Base-by-base conservation (phyloP, 1,140 invertebrate genomes). In the Neodiprion pinetum region DNA sequence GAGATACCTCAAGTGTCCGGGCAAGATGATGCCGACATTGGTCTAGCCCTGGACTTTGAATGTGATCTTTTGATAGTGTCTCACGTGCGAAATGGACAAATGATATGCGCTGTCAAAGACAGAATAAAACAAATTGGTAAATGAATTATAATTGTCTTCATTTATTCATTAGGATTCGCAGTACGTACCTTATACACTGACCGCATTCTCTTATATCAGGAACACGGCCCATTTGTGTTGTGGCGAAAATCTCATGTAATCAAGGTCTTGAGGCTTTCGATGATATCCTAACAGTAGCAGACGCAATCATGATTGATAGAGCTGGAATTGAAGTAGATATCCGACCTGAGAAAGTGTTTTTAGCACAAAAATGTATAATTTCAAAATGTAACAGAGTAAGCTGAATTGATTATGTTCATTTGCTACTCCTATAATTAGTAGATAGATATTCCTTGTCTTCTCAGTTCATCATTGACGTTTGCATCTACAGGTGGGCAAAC, bases 291-390 rank as follows among this genome's bases (percentile, higher is more conserved):
- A 84, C 85, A 53, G 89, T 83, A 14, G 83, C 89, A 10, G 92
- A 93, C 82, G 93, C 91, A 65, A 88, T 93, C 7, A 91, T 93
- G 88, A 90, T 93, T 21, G 92, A 92, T 70, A 83, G 93, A 71
- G 90, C 91, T n/a, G 90, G 92, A 79, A 79, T 93, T 48, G 91
- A 91, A 47, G 91, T 93, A 76, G 92, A 93, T 80, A 91, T 93
- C 77, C 92, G 92, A 21, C 85, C 90, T 23, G 92, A 94, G 80
- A 94, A 95, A 84, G 91, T 95, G 3, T 93, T 94, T 80, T 83
- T 94, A 12, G 92, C 92, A 1, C 92, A 94, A 83, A 94, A 93
- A 79, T 90, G 91, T 85, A 93, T 94, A 86, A 92, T 93, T 77
- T 89, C 90, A 10, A 89, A 90, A 78, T 89, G 89, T 73, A 81